These are phyloP conservation scores for Etheostoma perlongum DNA, from an alignment of 2,797 vertebrate genomes.

Conservation along the genomic window DNA sequence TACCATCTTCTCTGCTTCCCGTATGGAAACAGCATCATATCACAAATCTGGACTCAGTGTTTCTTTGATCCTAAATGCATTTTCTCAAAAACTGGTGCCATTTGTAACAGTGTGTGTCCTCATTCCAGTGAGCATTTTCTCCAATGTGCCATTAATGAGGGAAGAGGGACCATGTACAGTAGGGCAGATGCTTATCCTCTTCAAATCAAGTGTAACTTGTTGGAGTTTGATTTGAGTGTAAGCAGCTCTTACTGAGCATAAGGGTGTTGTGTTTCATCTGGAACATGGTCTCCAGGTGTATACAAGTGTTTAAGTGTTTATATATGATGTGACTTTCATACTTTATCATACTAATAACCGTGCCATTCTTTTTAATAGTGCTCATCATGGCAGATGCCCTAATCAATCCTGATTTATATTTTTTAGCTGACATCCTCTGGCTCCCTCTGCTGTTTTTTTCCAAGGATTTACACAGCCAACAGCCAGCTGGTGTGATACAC, in stretches of 20 bases:
- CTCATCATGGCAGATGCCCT: slow-evolving; percentile 29
- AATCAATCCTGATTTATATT: background rate
- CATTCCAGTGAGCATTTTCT: slow-evolving; percentile 68
- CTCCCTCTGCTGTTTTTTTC: slow-evolving; percentile 65
- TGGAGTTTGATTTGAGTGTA: slow-evolving; percentile 30
- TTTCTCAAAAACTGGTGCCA: slow-evolving; percentile 68
- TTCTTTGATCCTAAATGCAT: slow-evolving; percentile 52
- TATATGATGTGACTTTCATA: slow-evolving; percentile 52
- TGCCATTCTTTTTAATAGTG: slow-evolving; percentile 61
- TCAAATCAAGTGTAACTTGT: slow-evolving; percentile 14
- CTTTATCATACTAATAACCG: slow-evolving; percentile 46
- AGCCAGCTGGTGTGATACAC: slow-evolving; percentile 19
- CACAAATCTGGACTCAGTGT: slow-evolving; percentile 43
- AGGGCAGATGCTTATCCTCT: slow-evolving; percentile 31
- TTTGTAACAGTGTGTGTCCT: slow-evolving; percentile 58
- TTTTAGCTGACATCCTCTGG: slow-evolving; percentile 40
- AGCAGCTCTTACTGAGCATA: slow-evolving; percentile 32
- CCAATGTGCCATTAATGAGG: slow-evolving; percentile 79
- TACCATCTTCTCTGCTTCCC: slow-evolving; percentile 49
- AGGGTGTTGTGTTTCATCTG: slow-evolving; percentile 46
- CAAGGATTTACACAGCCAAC: slow-evolving; percentile 32
- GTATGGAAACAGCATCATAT: slow-evolving; percentile 16
- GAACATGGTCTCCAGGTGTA: slow-evolving; percentile 44
- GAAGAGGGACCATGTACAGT: slow-evolving; percentile 33
- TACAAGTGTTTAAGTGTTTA: slow-evolving; percentile 52